Percentiles rank a stretch among this genome's conserved stretches.
These are phyloP conservation scores for Polyodon spathula DNA, from an alignment of 2,113 vertebrate genomes.

Conservation along the genomic window DNA sequence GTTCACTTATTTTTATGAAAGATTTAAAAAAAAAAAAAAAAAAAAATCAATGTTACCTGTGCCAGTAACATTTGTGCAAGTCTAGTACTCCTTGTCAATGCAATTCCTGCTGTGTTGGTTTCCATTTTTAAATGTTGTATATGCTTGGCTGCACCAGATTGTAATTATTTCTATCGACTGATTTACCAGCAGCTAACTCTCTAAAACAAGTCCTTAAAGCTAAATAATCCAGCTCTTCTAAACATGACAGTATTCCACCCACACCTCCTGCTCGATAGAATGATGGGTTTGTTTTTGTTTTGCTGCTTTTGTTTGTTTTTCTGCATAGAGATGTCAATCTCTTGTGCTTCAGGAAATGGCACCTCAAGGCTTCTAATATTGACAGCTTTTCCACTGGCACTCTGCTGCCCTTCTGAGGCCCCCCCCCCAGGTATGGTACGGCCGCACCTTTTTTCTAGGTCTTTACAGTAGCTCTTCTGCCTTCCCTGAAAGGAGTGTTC, in stretches of 20 bases:
- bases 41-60: no score
- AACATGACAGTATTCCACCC: constrained; percentile 42
- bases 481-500: constrained; percentile 71
- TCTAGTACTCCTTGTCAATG: neutral
- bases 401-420: no score
- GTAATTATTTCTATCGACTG: constrained; percentile 57
- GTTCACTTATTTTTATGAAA: no score
- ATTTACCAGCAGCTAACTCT: constrained; percentile 38
- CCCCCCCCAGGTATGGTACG: constrained; percentile 48
- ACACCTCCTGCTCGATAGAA: neutral
- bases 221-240: constrained; percentile 44
- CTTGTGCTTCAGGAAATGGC: constrained; percentile 74
- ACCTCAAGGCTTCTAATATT: constrained; percentile 74
- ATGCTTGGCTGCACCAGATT: constrained; percentile 47
- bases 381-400: constrained; percentile 65
- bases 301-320: no score
- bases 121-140: constrained; percentile 55
- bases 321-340: constrained; percentile 65
- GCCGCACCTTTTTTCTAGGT: constrained; percentile 52
- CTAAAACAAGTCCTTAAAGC: constrained; percentile 27
- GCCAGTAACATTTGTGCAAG: no score
- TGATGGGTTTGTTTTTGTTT: no score
- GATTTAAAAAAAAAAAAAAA: no score
- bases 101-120: constrained; percentile 51
- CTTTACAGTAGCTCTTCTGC: constrained; percentile 63